phyloP scores from a whole-genome alignment of 2,888 invertebrate species.

The Coronaproctus castanopsis region DNA sequence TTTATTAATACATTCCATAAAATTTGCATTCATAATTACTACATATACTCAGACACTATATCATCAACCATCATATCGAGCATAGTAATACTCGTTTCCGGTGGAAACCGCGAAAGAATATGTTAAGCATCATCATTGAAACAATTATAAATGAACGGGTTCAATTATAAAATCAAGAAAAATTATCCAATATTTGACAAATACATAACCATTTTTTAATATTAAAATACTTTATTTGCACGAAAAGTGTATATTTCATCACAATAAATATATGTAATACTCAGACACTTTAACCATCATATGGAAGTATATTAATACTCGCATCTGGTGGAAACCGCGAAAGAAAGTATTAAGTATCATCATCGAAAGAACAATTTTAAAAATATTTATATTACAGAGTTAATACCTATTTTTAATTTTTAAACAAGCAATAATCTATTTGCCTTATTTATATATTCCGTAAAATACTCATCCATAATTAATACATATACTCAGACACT shows the following conservation, averaged over 20 bases:
- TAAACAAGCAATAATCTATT: no score
- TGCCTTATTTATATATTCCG: no score
- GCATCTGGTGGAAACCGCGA: constrained; percentile 17
- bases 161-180: no score
- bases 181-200: no score
- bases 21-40: not conserved
- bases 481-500: constrained; percentile 7
- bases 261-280: not conserved
- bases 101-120: constrained; percentile 16
- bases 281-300: constrained; percentile 16
- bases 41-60: constrained; percentile 14
- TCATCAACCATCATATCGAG: no score
- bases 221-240: no score
- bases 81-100: no score
- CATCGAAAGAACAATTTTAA: constrained; percentile 8
- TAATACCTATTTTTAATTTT: no score
- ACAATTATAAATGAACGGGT: not conserved
- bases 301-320: not conserved
- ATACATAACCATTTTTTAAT: no score
- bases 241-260: not conserved
- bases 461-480: no score
- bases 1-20: no score
- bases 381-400: not conserved
- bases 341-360: constrained; percentile 14
- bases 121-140: not conserved